Base-by-base conservation (phyloP, 2,888 invertebrate species). In the Tineola bisselliella region DNA sequence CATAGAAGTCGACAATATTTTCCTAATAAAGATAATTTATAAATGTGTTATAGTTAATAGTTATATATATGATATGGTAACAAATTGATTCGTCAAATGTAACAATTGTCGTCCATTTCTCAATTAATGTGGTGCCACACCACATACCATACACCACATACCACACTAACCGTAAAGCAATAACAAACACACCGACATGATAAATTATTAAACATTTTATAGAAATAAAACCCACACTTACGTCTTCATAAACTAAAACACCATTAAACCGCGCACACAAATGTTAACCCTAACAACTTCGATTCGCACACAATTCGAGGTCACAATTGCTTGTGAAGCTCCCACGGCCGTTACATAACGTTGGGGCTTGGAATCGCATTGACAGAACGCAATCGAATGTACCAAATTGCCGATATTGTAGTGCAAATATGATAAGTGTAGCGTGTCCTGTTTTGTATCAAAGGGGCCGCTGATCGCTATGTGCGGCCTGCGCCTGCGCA, bases 161-260 rank as follows among this genome's bases (percentile, higher is more conserved):
- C 84, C 84, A 74, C 84, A 79, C 79, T 77, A 76, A 81, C 82
- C 79, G 69, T 73, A 73, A 72, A 71, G 78, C 78, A 76, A 78
- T 79, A 82, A 78, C 81, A 83, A 82, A 84, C 81, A 82, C 77
- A 76, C 76, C 76, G 70, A 70, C 67, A 69, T 84, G 84, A 87
- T 84, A 84, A 86, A 87, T 84, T 82, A 81, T 81, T 73, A 78
- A 79, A 79, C 81, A 84, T 84, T 81, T 84, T 52, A 61, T 54
- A 81, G 77, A 81, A 74, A 68, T 74, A 79, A 74, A 79, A 82
- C 79, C 81, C 81, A 76, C 73, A 76, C 71, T 81, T 76, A 79
- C 76, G 76, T 82, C 84, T 84, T 76, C 76, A 83, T 82, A 66
- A 66, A 69, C 73, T 74, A 75, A 74, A 66, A 72, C 70, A 69